Conservation (phyloP, 1,140 invertebrate species). For the Drosophila nigromelanica region DNA sequence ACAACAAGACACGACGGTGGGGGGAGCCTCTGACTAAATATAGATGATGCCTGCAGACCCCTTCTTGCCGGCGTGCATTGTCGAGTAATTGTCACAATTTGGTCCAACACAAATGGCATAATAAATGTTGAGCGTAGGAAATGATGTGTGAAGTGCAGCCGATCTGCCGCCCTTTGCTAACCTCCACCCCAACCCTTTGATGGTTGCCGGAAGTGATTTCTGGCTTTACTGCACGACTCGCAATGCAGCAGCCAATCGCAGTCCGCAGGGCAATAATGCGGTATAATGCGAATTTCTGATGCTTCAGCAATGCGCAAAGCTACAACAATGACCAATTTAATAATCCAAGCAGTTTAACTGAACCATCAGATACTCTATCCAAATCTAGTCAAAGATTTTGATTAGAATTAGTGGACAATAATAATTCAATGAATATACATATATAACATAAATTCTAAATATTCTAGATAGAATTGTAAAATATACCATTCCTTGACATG, state of each 20-base stretch:
- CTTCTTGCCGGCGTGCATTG: constrained; percentile 7
- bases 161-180: constrained; percentile 17
- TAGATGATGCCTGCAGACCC: constrained; percentile 38
- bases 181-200: constrained; percentile 9
- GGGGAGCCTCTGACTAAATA: constrained; percentile 49
- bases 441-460: too few relatives aligned
- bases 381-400: too few relatives aligned
- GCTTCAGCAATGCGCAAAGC: not conserved
- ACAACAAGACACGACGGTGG: constrained; percentile 2
- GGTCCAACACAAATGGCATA: constrained; percentile 73
- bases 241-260: constrained; percentile 2
- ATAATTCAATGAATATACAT: too few relatives aligned
- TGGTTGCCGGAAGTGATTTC: constrained; percentile 73
- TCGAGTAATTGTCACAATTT: constrained; percentile 73
- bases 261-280: not conserved
- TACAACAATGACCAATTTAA: constrained; percentile 2
- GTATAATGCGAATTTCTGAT: constrained; percentile 9
- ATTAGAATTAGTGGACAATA: too few relatives aligned
- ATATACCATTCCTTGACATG: not conserved
- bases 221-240: constrained; percentile 39
- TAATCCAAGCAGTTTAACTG: not conserved
- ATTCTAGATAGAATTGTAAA: too few relatives aligned
- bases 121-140: constrained; percentile 73
- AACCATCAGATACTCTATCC: constrained; percentile 1
- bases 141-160: constrained; percentile 67